Base-by-base conservation (phyloP, 2,113 vertebrate genomes). In the Microcebus lehilahytsara region DNA sequence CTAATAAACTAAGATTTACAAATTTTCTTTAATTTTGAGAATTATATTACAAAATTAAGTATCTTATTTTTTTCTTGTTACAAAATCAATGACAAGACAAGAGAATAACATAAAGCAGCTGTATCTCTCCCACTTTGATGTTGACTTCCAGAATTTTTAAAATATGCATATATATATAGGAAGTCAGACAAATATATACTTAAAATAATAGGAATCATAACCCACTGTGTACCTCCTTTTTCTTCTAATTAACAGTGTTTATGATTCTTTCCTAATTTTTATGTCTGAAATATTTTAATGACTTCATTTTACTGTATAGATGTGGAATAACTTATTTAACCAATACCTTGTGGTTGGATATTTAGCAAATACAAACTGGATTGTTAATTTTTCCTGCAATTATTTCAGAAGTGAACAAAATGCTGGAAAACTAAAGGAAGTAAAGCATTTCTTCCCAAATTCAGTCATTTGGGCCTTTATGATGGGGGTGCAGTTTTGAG, bases 241-340 rank as follows among this genome's bases (percentile, higher is more conserved):
- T 53, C 37, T 93, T 30, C 34, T 89, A 56, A 67, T 49, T 69
- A 53, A 42, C 14, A 32, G 27, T n/a, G 27, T 27, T 85, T 64
- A 72, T 37, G 62, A 72, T 71, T 91, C 40, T 80, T 67, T 74
- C 42, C 34, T 46, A 5, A 46, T 56, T 96, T 91, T 85, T 74
- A 80, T 85, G 77, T 71, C 27, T 79, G 58, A 93, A 93, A 71
- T 69, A 60, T n/a, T 91, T 94, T 62, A 56, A 62, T 75, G 71
- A 69, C 20, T 95, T 93, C 17, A 92, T 77, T 92, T 95, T 14
- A 88, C 34, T 85, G 80, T 64, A 53, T 6, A n/a, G 37, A 72
- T 78, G 34, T 37, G 6, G 30, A 85, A 32, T 64, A n/a, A 66
- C 84, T 71, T 66, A 66, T 51, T 56, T 51, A 96, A 56, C 51